phyloP scores from a whole-genome alignment of 2,797 vertebrate genomes.

The Enteromius viviparus region DNA sequence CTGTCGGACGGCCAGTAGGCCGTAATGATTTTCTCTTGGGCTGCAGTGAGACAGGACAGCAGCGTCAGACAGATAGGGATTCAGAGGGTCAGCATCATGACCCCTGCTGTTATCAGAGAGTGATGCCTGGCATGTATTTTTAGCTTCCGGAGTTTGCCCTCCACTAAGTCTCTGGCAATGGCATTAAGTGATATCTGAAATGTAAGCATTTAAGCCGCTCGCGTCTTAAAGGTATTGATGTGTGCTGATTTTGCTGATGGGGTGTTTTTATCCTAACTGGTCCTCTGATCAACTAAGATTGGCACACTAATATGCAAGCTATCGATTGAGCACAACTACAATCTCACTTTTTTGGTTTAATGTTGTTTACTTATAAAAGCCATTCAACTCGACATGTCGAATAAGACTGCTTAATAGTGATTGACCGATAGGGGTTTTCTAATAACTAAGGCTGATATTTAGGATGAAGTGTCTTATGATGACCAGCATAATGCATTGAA shows the following conservation, averaged over 20 bases:
- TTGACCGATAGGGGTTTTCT: neutral
- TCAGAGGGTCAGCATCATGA: conserved; percentile 20
- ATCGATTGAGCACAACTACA: conserved; percentile 10
- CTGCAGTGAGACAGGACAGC: conserved; percentile 18
- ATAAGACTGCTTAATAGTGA: neutral
- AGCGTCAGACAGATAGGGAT: conserved; percentile 33
- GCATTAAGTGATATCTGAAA: conserved; percentile 40
- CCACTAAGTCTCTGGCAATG: neutral
- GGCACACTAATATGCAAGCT: conserved; percentile 31
- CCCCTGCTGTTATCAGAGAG: conserved; percentile 43
- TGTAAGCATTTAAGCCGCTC: conserved; percentile 43
- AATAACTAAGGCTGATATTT: neutral
- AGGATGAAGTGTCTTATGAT: neutral
- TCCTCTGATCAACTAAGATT: conserved; percentile 41
- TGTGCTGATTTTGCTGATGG: conserved; percentile 31
- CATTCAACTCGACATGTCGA: neutral
- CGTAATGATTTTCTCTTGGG: conserved; percentile 36
- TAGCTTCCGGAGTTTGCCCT: conserved; percentile 42
- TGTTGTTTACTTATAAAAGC: conserved; percentile 10
- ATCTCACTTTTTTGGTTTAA: conserved; percentile 17
- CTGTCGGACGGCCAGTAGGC: conserved; percentile 23
- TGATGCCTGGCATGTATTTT: conserved; percentile 45
- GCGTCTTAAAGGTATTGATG: conserved; percentile 44
- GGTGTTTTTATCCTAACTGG: conserved; percentile 32
- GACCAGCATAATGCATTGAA: neutral